Percentiles rank a stretch among this genome's conserved stretches.
These are phyloP conservation scores for Paedocypris sp. DNA, from an alignment of 2,113 vertebrate species.

Conservation along the genomic window DNA sequence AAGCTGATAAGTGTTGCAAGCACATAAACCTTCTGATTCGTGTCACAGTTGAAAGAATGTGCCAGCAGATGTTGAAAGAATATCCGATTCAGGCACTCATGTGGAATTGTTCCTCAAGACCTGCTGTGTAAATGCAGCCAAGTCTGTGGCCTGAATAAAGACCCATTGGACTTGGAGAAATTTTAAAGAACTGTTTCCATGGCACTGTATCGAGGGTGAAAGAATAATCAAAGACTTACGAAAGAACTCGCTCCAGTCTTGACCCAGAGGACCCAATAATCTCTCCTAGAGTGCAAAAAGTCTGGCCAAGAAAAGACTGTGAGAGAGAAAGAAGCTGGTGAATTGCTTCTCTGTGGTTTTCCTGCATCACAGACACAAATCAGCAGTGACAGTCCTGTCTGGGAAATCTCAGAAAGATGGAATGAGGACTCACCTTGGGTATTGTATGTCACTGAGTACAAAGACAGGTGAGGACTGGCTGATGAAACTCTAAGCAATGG, in stretches of 20 bases:
- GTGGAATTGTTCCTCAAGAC: too few relatives aligned
- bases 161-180: not conserved
- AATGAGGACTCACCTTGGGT: slow-evolving; percentile 23
- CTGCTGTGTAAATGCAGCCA: slow-evolving; percentile 2
- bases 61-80: too few relatives aligned
- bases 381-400: slow-evolving; percentile 18
- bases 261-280: slow-evolving; percentile 64
- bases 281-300: slow-evolving; percentile 68
- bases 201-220: not conserved
- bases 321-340: not conserved
- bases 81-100: too few relatives aligned
- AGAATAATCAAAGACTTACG: slow-evolving; percentile 51
- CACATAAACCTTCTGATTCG: too few relatives aligned
- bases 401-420: slow-evolving; percentile 15
- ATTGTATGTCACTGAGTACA: slow-evolving; percentile 19
- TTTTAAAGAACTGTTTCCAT: slow-evolving; percentile 2
- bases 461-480: slow-evolving; percentile 31
- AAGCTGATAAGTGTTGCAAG: too few relatives aligned
- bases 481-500: slow-evolving; percentile 36
- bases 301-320: slow-evolving; percentile 68
- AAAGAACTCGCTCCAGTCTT: slow-evolving; percentile 57
- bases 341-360: slow-evolving; percentile 18
- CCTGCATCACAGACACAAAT: not conserved
- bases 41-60: too few relatives aligned
- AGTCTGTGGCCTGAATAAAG: slow-evolving; percentile 1